Percentiles rank a stretch among this genome's conserved stretches.
These are phyloP conservation scores for Isichthys henryi DNA, from an alignment of 2,113 vertebrate genomes.

Conservation along the genomic window DNA sequence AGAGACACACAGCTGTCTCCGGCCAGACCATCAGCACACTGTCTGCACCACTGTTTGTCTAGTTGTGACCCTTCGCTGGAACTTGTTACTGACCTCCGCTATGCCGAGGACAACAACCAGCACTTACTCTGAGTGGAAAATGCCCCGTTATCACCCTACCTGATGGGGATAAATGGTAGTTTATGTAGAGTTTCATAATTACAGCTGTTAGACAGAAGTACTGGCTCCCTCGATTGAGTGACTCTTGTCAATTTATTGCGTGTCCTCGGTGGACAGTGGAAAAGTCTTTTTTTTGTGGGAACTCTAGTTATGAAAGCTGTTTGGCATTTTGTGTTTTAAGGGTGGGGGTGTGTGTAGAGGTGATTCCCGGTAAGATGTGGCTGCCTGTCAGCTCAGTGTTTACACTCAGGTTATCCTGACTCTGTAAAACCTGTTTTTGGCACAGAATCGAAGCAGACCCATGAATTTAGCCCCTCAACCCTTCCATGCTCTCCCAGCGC, in stretches of 20 bases:
- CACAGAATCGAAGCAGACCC: background rate
- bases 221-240: slow-evolving; percentile 66
- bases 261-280: slow-evolving; percentile 64
- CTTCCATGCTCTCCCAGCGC: background rate
- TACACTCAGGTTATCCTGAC: background rate
- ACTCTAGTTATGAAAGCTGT: slow-evolving; percentile 3
- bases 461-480: background rate
- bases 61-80: slow-evolving; percentile 67
- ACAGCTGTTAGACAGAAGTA: slow-evolving; percentile 71
- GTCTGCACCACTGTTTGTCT: slow-evolving; percentile 57
- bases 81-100: slow-evolving; percentile 75
- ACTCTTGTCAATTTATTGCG: slow-evolving; percentile 72
- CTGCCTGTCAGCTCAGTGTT: background rate
- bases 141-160: slow-evolving; percentile 76
- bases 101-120: slow-evolving; percentile 72
- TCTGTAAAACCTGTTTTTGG: background rate
- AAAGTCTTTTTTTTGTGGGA: slow-evolving; percentile 18
- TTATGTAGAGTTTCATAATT: slow-evolving; percentile 77
- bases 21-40: background rate
- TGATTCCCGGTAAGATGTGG: background rate
- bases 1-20: background rate
- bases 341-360: background rate
- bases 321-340: background rate
- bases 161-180: slow-evolving; percentile 74
- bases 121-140: slow-evolving; percentile 88